These are phyloP conservation scores for Archocentrus centrarchus DNA, from an alignment of 2,113 vertebrate genomes.

Conservation along the genomic window DNA sequence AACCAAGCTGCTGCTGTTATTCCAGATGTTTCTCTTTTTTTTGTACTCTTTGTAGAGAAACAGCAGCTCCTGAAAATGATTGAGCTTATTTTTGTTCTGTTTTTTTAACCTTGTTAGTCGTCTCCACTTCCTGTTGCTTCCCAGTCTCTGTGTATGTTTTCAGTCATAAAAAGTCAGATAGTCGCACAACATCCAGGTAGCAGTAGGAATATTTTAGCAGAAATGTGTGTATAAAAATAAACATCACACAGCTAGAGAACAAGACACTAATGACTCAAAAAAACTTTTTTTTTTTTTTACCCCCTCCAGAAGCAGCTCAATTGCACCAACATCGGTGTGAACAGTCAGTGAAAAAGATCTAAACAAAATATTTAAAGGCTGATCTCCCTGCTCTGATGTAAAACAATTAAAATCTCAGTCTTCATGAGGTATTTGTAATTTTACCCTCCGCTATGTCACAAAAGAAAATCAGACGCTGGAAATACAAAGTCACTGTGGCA, in stretches of 20 bases:
- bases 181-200: constrained; percentile 16
- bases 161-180: background rate
- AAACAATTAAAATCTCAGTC: background rate
- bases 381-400: background rate
- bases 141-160: background rate
- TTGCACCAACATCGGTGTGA: background rate
- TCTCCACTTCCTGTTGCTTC: background rate
- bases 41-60: background rate
- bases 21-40: constrained; percentile 27
- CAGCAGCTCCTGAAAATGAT: constrained; percentile 1
- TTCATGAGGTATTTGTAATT: background rate
- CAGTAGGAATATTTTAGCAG: constrained; percentile 32
- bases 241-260: background rate
- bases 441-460: background rate
- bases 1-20: constrained; percentile 15
- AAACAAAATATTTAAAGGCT: constrained; percentile 44
- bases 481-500: background rate
- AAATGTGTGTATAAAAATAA: constrained; percentile 1
- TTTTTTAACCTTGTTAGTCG: background rate
- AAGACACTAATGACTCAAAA: background rate
- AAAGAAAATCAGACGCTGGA: background rate
- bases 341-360: background rate
- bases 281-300: too few species aligned
- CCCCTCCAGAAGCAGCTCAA: too few species aligned
- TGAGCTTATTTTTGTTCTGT: background rate